Base-by-base conservation (phyloP, 2,888 invertebrate species). In the Bedellia somnulentella region DNA sequence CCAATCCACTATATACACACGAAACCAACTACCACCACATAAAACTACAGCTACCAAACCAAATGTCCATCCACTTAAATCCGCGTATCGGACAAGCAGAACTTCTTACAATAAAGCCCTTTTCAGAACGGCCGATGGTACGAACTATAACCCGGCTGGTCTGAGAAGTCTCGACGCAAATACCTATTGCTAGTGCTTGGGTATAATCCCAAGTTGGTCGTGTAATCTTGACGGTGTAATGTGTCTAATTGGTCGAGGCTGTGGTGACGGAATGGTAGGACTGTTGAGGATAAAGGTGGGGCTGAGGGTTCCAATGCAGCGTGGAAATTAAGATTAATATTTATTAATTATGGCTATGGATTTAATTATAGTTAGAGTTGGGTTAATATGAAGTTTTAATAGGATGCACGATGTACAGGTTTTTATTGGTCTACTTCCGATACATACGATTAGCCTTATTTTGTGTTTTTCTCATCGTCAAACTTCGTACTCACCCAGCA, bases 121-220 rank as follows among this genome's bases (percentile, higher is more conserved):
- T 70, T 75, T 75, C 75, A 75, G 64, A 75, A 75, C 45, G 71
- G 75, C 47, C 75, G 66, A 45, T 73, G 71, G 43, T 75, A 68
- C 31, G 49, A 46, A 58, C 61, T 60, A 36, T 66, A 68, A 13
- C 58, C 49, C 27, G 68, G 49, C 50, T 64, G 68, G 42, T 58
- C 55, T 51, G 57, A 62, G 40, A 57, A 45, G 49, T 73, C 71
- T 38, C 70, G 70, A 5, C 68, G 53, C 15, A 53, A 49, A 50
- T 52, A 53, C 6, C 70, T 54, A 42, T 48, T 49, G 36, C 50
- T 39, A 3, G 54, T 38, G 28, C 45, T 43, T 9, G 45, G 45
- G 53, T 58, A 62, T 47, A 52, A 49, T 27, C 55, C 52, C 49
- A 61, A 59, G 42, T 49, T 56, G 45, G 62, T 48, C 42, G 59